Evolutionary conservation across 2,797 vertebrate species (phyloP), one percentile per base, ranked within the genome.

Genomic region (Hapalemur alaotrensis): DNA sequence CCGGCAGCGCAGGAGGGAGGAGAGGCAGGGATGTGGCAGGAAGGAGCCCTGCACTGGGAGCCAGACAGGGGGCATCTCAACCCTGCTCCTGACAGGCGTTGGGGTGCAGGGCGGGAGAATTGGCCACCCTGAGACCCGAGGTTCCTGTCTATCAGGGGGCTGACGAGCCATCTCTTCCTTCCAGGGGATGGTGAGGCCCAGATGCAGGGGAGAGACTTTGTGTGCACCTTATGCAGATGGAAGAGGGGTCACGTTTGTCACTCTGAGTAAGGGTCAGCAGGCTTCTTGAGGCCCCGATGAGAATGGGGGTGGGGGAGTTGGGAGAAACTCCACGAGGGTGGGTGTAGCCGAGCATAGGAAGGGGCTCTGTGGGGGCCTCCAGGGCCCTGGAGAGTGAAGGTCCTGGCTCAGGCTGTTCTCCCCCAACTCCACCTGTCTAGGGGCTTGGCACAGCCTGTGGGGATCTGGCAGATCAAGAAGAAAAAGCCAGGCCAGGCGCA

Each of bases 151-250:
- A 2, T 32, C 30, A 88, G 46, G 13, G n/a, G 18, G 6, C 46
- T 18, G n/a, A 32, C 50, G 20, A 75, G 32, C 50, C 32, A 10
- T 46, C 32, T 35, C 28, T 65, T 32, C 76, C 72, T 48, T 57
- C 70, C 12, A 14, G 13, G 12, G 23, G 7, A 10, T 2, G 30
- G 12, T 23, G 43, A 38, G 38, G 54, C 61, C 35, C 22, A 4
- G 57, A 23, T 0, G 7, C 80, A n/a, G 85, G 48, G 46, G 43
- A 32, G 22, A 18, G 59, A 76, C 41, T 35, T 7, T 0, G 2
- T 0, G 4, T 41, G 17, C 12, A 11, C 28, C 3, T 18, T 41
- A 32, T 2, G 1, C 35, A n/a, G 50, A 54, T 2, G 10, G 11
- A 22, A 38, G 28, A 13, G 41, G 41, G 4, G 3, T 22, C 61